Conservation (phyloP, 2,888 invertebrate species). For the Aproaerema taeniolella region DNA sequence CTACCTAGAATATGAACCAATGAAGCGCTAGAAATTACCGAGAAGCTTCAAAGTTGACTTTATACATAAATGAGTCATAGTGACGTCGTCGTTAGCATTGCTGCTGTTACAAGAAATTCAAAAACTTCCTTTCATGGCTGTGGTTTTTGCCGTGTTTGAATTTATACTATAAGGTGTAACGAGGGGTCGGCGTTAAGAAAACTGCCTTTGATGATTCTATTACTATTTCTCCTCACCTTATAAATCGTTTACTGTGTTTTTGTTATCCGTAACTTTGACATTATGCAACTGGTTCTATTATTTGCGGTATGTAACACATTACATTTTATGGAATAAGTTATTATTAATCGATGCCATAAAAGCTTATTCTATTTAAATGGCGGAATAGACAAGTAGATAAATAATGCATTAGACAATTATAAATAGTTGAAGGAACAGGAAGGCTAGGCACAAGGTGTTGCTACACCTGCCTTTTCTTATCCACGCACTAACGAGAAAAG, state of each 20-base stretch:
- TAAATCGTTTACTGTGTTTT: too few relatives aligned
- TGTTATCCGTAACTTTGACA: too few relatives aligned
- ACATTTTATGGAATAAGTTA: too few relatives aligned
- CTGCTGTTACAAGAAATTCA: conserved; percentile 29
- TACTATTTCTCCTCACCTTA: too few relatives aligned
- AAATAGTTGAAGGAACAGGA: conserved; percentile 51
- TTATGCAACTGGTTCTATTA: too few relatives aligned
- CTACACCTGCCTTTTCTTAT: conserved; percentile 54
- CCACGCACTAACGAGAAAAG: conserved; percentile 26
- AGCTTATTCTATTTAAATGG: too few relatives aligned
- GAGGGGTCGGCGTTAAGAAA: too few relatives aligned
- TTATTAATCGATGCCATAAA: too few relatives aligned
- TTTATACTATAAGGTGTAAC: too few relatives aligned
- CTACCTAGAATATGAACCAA: conserved; percentile 4
- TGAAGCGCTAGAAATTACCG: conserved; percentile 8
- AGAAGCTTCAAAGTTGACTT: conserved; percentile 14
- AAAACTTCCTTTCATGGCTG: conserved; percentile 51
- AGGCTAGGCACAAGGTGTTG: conserved; percentile 61
- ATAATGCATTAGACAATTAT: conserved; percentile 52
- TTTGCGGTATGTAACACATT: too few relatives aligned
- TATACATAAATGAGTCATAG: conserved; percentile 23
- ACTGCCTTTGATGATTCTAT: too few relatives aligned
- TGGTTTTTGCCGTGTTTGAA: too few relatives aligned
- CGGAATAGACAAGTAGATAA: conserved; percentile 44
- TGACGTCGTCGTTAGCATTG: not conserved